Evolutionary conservation across 2,113 vertebrate species (phyloP), one percentile per base, ranked within the genome.

Genomic region (Poecile atricapillus): DNA sequence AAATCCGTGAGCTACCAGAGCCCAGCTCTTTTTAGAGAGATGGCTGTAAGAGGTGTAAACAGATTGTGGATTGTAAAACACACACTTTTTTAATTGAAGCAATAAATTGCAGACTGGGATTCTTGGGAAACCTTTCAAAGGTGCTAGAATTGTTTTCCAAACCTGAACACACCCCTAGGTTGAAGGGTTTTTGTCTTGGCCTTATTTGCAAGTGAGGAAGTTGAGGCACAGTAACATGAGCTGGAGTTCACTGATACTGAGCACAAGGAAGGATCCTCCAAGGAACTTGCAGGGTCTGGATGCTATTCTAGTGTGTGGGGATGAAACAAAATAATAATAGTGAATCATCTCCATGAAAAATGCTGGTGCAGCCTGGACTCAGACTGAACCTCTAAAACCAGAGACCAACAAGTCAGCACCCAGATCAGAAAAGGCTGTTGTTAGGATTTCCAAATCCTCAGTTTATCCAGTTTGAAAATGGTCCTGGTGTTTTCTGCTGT

Each of bases 41-140:
- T 52, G 78, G 56, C 68, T 76, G 2, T 52, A 52, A 82, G 82
- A 30, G 63, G 43, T 74, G 63, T 83, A 93, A 93, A 77, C 82
- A 96, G 59, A 27, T 62, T 63, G 68, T 83, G 68, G 83, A 95
- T 64, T 93, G 58, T 91, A 77, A 83, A 92, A 84, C 37, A 87
- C 33, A 59, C 17, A 7, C 13, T 78, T 92, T 83, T 90, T 53
- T 0, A 81, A 92, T 63, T 65, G 76, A 89, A 83, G 65, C 77
- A 76, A 84, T 90, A 79, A 94, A 92, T 82, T 84, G 69, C 49
- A 64, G 65, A 35, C n/a, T 76, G 53, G 46, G 19, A 33, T 95
- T 58, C 73, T 91, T 84, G 41, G 74, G 41, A 87, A 75, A 69
- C 76, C 25, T 71, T 78, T 93, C 25, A 76, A 39, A 88, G 88